A percentile compares a stretch with the other conserved stretches of the same genome.
These are phyloP conservation scores for Tinamus major DNA, from an alignment of 2,797 vertebrate species.

Conservation along the genomic window DNA sequence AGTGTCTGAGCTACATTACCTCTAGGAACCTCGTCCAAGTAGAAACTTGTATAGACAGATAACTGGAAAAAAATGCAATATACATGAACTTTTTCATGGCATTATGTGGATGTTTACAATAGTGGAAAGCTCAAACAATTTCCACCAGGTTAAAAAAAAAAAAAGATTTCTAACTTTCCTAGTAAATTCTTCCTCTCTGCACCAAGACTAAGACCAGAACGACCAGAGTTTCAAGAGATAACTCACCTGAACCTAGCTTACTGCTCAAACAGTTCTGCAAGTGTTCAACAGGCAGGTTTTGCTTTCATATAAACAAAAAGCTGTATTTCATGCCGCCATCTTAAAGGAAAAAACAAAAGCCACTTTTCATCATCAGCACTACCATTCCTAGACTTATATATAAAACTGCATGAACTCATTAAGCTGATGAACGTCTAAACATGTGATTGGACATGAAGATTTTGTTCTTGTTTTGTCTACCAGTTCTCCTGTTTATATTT, in stretches of 20 bases:
- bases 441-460: conserved; percentile 74
- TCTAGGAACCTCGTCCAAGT: conserved; percentile 83
- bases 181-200: conserved; percentile 60
- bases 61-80: conserved; percentile 89
- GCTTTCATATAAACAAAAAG: conserved; percentile 71
- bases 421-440: conserved; percentile 78
- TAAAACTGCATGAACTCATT: conserved; percentile 79
- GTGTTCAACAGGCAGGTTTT: conserved; percentile 65
- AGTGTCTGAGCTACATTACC: conserved; percentile 91
- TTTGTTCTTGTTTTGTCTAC: conserved; percentile 80
- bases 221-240: conserved; percentile 55
- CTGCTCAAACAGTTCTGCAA: conserved; percentile 64
- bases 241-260: conserved; percentile 51
- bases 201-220: conserved; percentile 54
- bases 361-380: conserved; percentile 72
- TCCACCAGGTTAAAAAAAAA: conserved; percentile 77
- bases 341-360: conserved; percentile 61
- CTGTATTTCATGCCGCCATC: conserved; percentile 71
- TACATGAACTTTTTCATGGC: conserved; percentile 83
- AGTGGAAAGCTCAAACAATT: conserved; percentile 77
- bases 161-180: conserved; percentile 77
- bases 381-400: conserved; percentile 71
- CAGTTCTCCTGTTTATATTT: conserved; percentile 77
- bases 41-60: conserved; percentile 85
- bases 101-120: conserved; percentile 91